Base-by-base conservation (phyloP, 1,140 invertebrate species). In the Drosophila punjabiensis region DNA sequence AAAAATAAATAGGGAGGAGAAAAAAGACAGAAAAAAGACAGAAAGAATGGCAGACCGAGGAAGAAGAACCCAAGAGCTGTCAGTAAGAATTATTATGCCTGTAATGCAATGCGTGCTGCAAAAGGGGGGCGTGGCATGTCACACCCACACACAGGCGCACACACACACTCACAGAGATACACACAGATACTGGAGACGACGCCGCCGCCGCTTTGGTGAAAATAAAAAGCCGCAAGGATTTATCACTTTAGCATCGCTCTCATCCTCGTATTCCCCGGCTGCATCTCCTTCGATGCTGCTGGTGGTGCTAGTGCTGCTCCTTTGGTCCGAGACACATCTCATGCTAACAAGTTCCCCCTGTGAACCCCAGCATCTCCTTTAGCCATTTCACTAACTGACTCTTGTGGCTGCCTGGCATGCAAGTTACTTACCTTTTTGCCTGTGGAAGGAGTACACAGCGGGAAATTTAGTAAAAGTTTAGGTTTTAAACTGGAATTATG, bases 151-250 rank as follows among this genome's bases (percentile, higher is more conserved):
- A 35, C 60, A 62, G 24, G 24, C 24, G n/a, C 60, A 67, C 20
- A 32, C 33, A 55, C 28, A 37, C 33, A 75, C 62, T n/a, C n/a
- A n/a, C n/a, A n/a, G n/a, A n/a, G n/a, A n/a, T n/a, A 79, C 20
- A 60, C 39, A 67, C 60, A 55, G 41, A 76, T 18, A 52, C 24
- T 50, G 59, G 24, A 60, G 61, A 64, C 59, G 39, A 16, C 24
- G 47, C 8, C 39, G 60, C 50, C 43, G 82, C 58, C 55, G 71
- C 56, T 59, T 79, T 61, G 60, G 68, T 83, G 77, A 67, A 88
- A 88, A 88, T 89, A 88, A 88, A 88, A 88, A 90, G 86, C 86
- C 82, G 82, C 82, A 90, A 89, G 86, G 86, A 90, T 90, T 90
- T 90, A 90, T 90, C 86, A 90, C 85, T 85, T 73, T 90, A 76